Conservation (phyloP, 2,113 vertebrate species). For the Gnathonemus echidnorhynchus region DNA sequence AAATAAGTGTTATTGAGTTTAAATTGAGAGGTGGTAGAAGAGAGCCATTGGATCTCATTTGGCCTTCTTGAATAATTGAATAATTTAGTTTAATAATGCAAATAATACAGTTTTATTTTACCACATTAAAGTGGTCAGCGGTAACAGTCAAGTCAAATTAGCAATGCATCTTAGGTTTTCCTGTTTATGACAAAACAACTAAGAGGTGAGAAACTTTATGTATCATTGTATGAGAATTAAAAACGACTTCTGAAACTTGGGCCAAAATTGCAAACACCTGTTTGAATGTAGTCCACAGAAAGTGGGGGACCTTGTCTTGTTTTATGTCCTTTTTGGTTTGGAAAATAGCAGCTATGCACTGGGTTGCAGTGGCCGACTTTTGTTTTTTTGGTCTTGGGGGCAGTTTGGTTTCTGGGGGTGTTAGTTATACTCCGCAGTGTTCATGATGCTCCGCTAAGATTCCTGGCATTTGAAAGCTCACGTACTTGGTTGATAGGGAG, state of each 20-base stretch:
- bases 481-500: neutral
- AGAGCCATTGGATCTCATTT: neutral
- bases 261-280: neutral
- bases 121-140: slow-evolving; percentile 7
- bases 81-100: neutral
- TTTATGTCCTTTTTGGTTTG: neutral
- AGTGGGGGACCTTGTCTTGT: neutral
- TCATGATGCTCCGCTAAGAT: neutral
- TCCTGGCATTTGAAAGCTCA: neutral
- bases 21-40: neutral
- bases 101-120: slow-evolving; percentile 5
- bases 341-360: neutral
- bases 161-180: neutral
- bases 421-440: neutral
- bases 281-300: neutral
- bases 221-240: neutral
- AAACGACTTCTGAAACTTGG: neutral
- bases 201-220: neutral
- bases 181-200: neutral
- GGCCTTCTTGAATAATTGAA: neutral
- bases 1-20: neutral
- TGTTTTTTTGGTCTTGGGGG: neutral
- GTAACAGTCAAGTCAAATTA: neutral
- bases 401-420: neutral
- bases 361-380: neutral